Percentiles rank a stretch among this genome's conserved stretches.
These are phyloP conservation scores for Capitulum mitella DNA, from an alignment of 2,888 invertebrate species.

Conservation along the genomic window DNA sequence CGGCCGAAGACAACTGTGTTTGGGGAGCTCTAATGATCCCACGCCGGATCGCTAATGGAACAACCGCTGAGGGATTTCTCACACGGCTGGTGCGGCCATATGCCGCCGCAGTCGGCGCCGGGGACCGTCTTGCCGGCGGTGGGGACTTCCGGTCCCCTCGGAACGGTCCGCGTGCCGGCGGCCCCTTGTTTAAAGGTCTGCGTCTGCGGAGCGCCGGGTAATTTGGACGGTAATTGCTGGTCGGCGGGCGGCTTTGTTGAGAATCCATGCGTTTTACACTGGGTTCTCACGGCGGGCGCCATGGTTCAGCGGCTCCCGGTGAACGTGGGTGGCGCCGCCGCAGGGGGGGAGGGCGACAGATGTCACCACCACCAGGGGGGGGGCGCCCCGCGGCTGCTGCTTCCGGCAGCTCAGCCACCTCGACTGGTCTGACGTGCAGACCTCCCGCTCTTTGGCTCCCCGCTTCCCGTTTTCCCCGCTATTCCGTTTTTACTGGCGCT, in stretches of 20 bases:
- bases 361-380: neutral
- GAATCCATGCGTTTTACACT: neutral
- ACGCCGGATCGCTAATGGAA: neutral
- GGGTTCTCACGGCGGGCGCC: neutral
- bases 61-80: neutral
- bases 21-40: neutral
- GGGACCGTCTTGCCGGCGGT: neutral
- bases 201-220: neutral
- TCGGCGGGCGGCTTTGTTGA: neutral
- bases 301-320: neutral
- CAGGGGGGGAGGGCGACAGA: neutral
- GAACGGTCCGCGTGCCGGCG: neutral
- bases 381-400: neutral
- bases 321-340: neutral
- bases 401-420: no score
- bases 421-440: no score
- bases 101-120: neutral
- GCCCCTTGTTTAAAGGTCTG: neutral
- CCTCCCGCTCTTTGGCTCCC: no score
- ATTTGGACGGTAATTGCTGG: neutral
- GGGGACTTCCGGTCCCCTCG: neutral
- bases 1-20: neutral
- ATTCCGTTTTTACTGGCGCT: no score
- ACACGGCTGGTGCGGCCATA: neutral
- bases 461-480: no score